Percentiles rank a stretch among this genome's conserved stretches.
phyloP scores from a whole-genome alignment of 2,797 vertebrate species.

The Liasis olivaceus region DNA sequence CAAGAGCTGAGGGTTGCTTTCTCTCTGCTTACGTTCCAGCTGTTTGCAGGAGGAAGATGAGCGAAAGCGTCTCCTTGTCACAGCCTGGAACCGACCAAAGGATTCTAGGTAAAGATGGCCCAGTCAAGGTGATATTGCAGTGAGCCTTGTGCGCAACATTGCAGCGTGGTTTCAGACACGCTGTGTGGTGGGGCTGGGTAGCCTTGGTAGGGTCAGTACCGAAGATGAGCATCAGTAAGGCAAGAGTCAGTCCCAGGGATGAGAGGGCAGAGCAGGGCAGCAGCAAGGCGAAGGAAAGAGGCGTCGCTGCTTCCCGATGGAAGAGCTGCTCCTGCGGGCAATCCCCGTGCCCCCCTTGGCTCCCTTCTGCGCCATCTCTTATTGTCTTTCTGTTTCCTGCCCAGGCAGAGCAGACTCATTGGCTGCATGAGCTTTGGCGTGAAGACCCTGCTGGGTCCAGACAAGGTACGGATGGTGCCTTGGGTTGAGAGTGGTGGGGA shows the following conservation, averaged over 20 bases:
- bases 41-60: slow-evolving; percentile 73
- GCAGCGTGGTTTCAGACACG: not conserved
- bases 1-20: not conserved
- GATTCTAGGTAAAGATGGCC: slow-evolving; percentile 76
- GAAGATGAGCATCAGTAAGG: not conserved
- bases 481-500: not conserved
- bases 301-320: no score
- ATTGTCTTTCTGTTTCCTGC: not conserved
- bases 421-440: slow-evolving; percentile 92
- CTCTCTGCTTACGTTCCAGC: slow-evolving; percentile 58
- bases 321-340: not conserved
- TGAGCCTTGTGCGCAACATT: not conserved
- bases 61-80: slow-evolving; percentile 84
- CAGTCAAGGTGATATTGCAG: no score
- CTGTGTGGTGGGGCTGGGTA: not conserved
- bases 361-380: no score
- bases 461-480: slow-evolving; percentile 73
- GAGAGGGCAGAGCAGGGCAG: not conserved
- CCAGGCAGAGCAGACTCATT: slow-evolving; percentile 70
- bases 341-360: rapidly evolving
- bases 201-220: not conserved
- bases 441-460: slow-evolving; percentile 79
- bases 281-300: not conserved
- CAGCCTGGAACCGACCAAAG: slow-evolving; percentile 81
- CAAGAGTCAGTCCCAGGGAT: not conserved